Evolutionary conservation across 2,888 invertebrate genomes (phyloP).

Genomic region (Brachypterus glaber): DNA sequence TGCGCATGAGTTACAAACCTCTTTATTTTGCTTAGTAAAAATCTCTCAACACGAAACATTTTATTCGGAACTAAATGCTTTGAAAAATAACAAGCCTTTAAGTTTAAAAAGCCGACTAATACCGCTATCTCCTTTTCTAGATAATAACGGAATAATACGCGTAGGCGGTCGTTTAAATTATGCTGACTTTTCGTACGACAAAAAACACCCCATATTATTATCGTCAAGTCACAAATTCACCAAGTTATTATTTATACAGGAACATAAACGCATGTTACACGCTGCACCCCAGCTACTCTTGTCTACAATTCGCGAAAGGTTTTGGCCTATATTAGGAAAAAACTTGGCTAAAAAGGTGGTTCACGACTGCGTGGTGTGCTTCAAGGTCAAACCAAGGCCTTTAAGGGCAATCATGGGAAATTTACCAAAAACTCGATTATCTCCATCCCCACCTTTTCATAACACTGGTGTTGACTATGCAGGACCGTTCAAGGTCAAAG

Average conservation of each 20-base stretch:
- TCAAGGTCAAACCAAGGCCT: slow-evolving; percentile 16
- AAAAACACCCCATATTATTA: slow-evolving; percentile 15
- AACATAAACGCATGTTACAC: slow-evolving; percentile 16
- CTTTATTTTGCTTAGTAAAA: slow-evolving; percentile 8
- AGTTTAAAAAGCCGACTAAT: slow-evolving; percentile 7
- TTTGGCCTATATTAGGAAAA: slow-evolving; percentile 24
- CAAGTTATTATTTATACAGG: slow-evolving; percentile 13
- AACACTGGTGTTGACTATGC: slow-evolving; percentile 24
- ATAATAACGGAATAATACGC: slow-evolving; percentile 8
- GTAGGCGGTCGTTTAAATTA: slow-evolving; percentile 15
- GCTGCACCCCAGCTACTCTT: slow-evolving; percentile 15
- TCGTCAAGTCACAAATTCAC: slow-evolving; percentile 15
- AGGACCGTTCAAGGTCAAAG: slow-evolving; percentile 24
- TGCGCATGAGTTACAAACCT: slow-evolving; percentile 6
- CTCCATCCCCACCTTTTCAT: slow-evolving; percentile 19
- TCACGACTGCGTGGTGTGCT: slow-evolving; percentile 20
- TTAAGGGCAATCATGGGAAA: slow-evolving; percentile 23
- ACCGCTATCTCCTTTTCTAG: slow-evolving; percentile 15
- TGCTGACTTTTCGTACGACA: slow-evolving; percentile 10
- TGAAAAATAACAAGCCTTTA: slow-evolving; percentile 6
- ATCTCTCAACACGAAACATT: slow-evolving; percentile 9
- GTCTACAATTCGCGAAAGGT: slow-evolving; percentile 17
- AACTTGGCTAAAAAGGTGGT: slow-evolving; percentile 18
- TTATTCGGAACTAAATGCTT: slow-evolving; percentile 6
- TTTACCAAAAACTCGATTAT: slow-evolving; percentile 20